phyloP scores from a whole-genome alignment of 2,797 vertebrate genomes.

The Taenioides sp. region DNA sequence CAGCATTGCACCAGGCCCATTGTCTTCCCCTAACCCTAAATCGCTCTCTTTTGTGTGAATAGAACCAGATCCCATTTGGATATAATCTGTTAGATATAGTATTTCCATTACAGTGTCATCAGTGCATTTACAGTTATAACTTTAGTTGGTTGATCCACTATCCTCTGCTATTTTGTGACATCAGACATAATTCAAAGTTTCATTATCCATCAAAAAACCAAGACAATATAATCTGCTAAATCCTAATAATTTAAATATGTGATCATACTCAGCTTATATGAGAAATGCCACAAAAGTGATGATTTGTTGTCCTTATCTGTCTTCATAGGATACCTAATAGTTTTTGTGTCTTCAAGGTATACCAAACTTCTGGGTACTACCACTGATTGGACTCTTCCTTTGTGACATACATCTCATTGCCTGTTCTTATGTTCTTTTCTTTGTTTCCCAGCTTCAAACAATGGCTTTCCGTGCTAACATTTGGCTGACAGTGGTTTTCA shows the following conservation, averaged over 20 bases:
- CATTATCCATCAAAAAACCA: background rate
- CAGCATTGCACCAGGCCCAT: slow-evolving; percentile 7
- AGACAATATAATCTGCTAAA: background rate
- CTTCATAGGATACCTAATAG: background rate
- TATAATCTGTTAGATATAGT: background rate
- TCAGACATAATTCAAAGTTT: background rate
- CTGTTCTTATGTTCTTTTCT: slow-evolving; percentile 45
- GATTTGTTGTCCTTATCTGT: background rate
- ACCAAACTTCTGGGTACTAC: too few relatives aligned
- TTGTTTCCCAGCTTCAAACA: slow-evolving; percentile 55
- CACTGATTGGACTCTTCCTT: slow-evolving; percentile 8
- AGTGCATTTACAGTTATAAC: background rate
- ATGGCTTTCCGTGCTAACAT: slow-evolving; percentile 22
- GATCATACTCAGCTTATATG: background rate
- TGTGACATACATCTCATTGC: slow-evolving; percentile 32
- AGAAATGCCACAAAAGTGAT: too few relatives aligned
- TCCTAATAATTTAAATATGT: background rate
- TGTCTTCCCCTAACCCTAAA: background rate
- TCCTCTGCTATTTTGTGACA: background rate
- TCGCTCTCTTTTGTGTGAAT: background rate
- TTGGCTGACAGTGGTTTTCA: slow-evolving; percentile 30
- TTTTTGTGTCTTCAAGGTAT: background rate
- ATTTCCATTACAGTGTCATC: background rate
- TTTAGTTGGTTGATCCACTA: background rate
- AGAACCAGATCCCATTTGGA: background rate